Base-by-base conservation (phyloP, 2,888 invertebrate genomes). In the Cactoblastis cactorum region DNA sequence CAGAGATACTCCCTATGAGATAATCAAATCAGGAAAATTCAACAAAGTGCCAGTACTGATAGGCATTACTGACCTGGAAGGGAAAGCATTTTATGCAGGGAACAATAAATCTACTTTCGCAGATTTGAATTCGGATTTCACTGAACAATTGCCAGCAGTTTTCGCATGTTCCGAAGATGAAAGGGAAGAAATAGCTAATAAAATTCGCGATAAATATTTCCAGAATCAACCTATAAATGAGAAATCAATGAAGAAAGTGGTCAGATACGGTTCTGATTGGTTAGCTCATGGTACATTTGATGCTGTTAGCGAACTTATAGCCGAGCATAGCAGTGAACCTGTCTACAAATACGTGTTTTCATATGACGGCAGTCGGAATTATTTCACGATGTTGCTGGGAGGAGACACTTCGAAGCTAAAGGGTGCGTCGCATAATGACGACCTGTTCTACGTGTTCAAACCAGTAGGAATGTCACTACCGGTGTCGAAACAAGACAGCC, bases 371-470 rank as follows among this genome's bases (percentile, higher is more conserved):
- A 65, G 57, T n/a, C 71, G 87, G 17, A 85, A 86, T 53, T 82
- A 80, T 32, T 80, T 76, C 0, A 84, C 76, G 53, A 52, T 56
- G 0, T 32, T 83, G 15, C 0, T 74, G 80, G 5, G 75, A 77
- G 1, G 50, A 55, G 2, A 8, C 3, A 50, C 59, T 1, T 28
- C 65, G 1, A 50, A 53, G 0, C 19, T 72, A 50, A 53, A 54
- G 1, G 84, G 83, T 0, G 77, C 84, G 0, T 71, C 82, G 0
- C 89, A 89, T 54, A 73, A 79, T 0, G 89, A 85, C 41, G 89
- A 89, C 49, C 51, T 87, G 9, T 87, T 88, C 65, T 89, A 89
- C 65, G 51, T 85, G 32, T 88, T 85, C 66, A 83, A 81, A 56
- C 89, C 88, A 0, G 71, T 55, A 1, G 87, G 85, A 0, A 46